Percentiles rank a stretch among this genome's conserved stretches.
Conservation (phyloP, 2,888 invertebrate species). For the Cremastobaeus sp. region DNA sequence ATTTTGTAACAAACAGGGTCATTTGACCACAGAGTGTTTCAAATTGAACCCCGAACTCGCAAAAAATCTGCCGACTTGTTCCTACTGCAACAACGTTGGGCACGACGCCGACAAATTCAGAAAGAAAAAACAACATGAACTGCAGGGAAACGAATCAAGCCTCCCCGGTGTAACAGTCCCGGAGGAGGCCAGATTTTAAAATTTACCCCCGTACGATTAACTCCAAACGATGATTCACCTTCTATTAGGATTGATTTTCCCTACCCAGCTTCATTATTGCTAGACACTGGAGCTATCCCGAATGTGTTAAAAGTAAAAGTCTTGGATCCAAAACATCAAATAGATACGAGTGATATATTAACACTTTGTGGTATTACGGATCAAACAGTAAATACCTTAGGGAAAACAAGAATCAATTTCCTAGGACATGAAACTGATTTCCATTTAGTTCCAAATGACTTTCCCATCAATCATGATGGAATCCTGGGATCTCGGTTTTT, state of each 20-base stretch:
- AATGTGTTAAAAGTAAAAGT: conserved; percentile 20
- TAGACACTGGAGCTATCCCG: conserved; percentile 28
- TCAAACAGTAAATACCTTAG: conserved; percentile 2
- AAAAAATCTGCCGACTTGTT: conserved; percentile 7
- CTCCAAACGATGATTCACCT: background rate
- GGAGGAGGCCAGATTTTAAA: conserved; percentile 3
- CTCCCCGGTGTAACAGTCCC: conserved; percentile 2
- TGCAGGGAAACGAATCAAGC: conserved; percentile 9
- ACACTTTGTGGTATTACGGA: conserved; percentile 12
- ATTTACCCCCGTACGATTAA: conserved; percentile 1
- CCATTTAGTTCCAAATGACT: conserved; percentile 8
- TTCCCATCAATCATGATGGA: conserved; percentile 13
- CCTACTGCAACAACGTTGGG: background rate
- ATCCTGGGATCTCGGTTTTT: conserved; percentile 14
- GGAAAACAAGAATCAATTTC: conserved; percentile 8
- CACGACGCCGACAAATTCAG: conserved; percentile 8
- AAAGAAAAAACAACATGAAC: background rate
- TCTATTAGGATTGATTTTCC: conserved; percentile 2
- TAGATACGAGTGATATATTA: background rate
- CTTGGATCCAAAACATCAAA: background rate
- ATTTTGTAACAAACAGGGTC: conserved; percentile 26
- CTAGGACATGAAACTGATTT: conserved; percentile 1
- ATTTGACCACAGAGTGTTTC: conserved; percentile 12
- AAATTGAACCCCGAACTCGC: conserved; percentile 24
- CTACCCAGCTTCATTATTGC: background rate